Base-by-base conservation (phyloP, 2,888 invertebrate genomes). In the Drosophila pseudotakahashii region DNA sequence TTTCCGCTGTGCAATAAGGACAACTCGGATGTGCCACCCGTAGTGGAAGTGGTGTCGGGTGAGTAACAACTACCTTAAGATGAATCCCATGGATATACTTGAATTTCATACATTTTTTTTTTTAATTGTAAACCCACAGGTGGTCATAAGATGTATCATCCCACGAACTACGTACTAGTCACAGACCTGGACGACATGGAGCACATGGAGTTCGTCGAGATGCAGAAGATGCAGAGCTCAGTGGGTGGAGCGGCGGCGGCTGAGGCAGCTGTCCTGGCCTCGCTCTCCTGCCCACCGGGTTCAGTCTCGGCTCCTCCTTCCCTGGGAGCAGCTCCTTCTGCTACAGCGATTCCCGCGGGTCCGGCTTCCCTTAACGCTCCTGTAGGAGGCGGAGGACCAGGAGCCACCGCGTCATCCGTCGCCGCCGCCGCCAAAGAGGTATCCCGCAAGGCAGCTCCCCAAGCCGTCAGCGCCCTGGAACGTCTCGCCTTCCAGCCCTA, bases 71-170 rank as follows among this genome's bases (percentile, higher is more conserved):
- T 16, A 7, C 4, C 7, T 14, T 13, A 13, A 10, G 14, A 19
- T 19, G 7, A 23, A 11, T 6, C 7, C 0, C 9, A 7, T 14
- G 2, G 13, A 6, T 2, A 3, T 9, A 1, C 11, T 23, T n/a
- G 7, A 23, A 23, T 2, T 4, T 37, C 23, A 13, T 16, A 10
- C 16, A 2, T 51, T n/a, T 23, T 7, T n/a, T 23, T 7, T 2
- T n/a, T n/a, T 23, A 30, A 26, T 26, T 19, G 26, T 3, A 3
- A 10, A 3, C 30, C 14, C n/a, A 11, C 95, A 92, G 98, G 97
- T 89, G 98, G 98, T 53, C 96, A 97, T 73, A 96, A 97, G 91
- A 97, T 99, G 97, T 95, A 97, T 77, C 99, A 99, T 93, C 99
- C 99, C 52, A 95, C 97, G 71, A 96, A 97, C 92, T 99, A 98